Evolutionary conservation across 1,140 invertebrate genomes (phyloP), one percentile per base, ranked within the genome.

Genomic region (Polyergus mexicanus): DNA sequence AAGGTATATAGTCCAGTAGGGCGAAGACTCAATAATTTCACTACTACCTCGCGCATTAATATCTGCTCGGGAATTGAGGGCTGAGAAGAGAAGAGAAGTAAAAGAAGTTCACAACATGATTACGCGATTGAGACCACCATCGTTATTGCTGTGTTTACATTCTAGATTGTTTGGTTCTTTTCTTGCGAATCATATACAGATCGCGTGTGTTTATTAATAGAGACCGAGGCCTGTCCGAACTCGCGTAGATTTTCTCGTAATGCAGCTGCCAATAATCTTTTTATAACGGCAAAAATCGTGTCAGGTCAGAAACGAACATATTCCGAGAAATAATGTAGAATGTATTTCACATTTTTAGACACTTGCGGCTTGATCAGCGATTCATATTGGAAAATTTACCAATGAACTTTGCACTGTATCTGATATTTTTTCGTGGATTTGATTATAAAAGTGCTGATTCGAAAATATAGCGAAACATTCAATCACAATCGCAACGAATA

Each of bases 271-370:
- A 88, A 75, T 76, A 78, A 85, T 88, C 84, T 62, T 86, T 83
- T 71, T 56, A 66, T 88, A 88, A 88, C 62, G 74, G 32, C 38
- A 69, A 69, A 47, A 88, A 85, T 88, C 81, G 87, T 88, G 60
- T 85, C 81, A 88, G 74, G 81, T 85, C 86, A 68, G 35, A 69
- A 19, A 38, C 19, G 58, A 51, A 3, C 32, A 19, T 78, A 83
- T 85, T 84, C 78, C 66, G 44, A 22, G 66, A 83, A 83, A 65
- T 41, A 3, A 35, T 38, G 5, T 65, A 54, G 11, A 35, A 68
- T 38, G 13, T 51, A 68, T 38, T 22, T 22, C 8, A 6, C 32
- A 69, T 25, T 54, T 81, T 81, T 81, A 68, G 32, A 71, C 35
- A 71, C 58, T 47, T 69, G 32, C 51, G 13, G 32, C n/a, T 38